Conservation (phyloP, 2,113 vertebrate genomes). For the Paraplagusia blochii region DNA sequence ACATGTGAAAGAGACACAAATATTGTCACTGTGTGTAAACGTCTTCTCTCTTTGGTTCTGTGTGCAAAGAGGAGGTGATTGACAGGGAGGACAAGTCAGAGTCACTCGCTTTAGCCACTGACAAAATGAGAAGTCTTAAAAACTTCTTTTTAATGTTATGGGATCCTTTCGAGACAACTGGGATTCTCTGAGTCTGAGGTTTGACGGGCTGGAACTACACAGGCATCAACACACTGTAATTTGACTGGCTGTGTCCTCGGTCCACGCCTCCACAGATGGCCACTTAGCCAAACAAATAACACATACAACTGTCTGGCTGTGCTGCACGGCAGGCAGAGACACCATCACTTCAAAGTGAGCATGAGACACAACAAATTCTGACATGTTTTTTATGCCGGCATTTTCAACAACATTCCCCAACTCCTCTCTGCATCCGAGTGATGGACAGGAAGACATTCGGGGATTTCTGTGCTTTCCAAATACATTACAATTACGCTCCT, state of each 20-base stretch:
- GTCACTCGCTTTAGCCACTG: too few relatives aligned
- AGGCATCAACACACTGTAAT: conserved; percentile 31
- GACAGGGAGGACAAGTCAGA: too few relatives aligned
- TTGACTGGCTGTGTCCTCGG: conserved; percentile 10
- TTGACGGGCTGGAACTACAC: conserved; percentile 38
- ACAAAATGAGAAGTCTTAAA: too few relatives aligned
- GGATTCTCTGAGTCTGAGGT: conserved; percentile 34
- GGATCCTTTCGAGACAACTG: not conserved
- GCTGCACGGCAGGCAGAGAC: conserved; percentile 28
- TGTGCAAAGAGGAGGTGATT: too few relatives aligned
- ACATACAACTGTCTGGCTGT: conserved; percentile 42
- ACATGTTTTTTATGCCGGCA: conserved; percentile 39
- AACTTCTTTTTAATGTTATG: too few relatives aligned
- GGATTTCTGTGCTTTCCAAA: conserved; percentile 18
- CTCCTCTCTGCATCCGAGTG: conserved; percentile 29
- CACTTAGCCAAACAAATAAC: conserved; percentile 59
- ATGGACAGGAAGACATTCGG: conserved; percentile 20
- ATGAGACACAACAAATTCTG: conserved; percentile 51
- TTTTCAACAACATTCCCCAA: conserved; percentile 35
- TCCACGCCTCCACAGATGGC: conserved; percentile 31
- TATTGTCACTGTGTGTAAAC: too few relatives aligned
- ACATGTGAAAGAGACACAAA: too few relatives aligned
- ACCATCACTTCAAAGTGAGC: conserved; percentile 39
- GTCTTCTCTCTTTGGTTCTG: too few relatives aligned
- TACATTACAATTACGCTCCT: not conserved